Evolutionary conservation across 2,113 vertebrate genomes (phyloP), one percentile per base, ranked within the genome.

Genomic region (Solea senegalensis): DNA sequence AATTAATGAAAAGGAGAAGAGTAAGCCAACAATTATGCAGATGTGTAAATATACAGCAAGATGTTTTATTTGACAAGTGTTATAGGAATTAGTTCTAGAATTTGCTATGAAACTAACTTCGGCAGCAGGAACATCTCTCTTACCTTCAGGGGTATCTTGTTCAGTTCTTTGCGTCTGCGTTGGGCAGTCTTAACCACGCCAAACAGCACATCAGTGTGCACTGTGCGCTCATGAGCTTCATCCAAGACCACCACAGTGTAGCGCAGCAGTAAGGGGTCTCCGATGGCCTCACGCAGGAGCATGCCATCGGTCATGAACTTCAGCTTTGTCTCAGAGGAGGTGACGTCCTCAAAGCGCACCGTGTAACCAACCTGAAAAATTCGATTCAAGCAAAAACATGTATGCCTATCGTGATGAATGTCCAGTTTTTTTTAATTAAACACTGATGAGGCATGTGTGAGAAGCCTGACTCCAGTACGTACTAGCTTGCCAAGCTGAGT

Each of bases 261-360:
- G 70, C 90, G 96, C 70, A 94, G 92, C 83, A 98, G 88, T 54
- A 97, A 49, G 0, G 96, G 95, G 81, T 99, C 98, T 2, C 94
- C 94, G 0, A 99, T 94, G 14, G 97, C 97, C 80, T 99, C 97
- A 0, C 98, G 94, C 1, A 98, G 92, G 56, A 99, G 93, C 98
- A 98, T 99, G 3, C 97, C 98, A 0, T 99, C 97, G 0, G 98
- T 99, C 90, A 98, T 92, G 72, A 98, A 99, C 82, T 96, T 97
- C 68, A 99, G 89, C 81, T 94, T 93, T 0, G 97, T 99, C 76
- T 97, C 93, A 0, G 92, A 79, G 0, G 96, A 97, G 0, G 95
- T 96, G 8, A 96, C 90, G 3, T 99, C 96, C 0, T 99, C 97
- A 0, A 99, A 99, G 46, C 98, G 96, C 8, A 99, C 97, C 0